Percentiles rank a stretch among this genome's conserved stretches.
Conservation (phyloP, 1,140 invertebrate genomes). For the Sesamia nonagrioides region DNA sequence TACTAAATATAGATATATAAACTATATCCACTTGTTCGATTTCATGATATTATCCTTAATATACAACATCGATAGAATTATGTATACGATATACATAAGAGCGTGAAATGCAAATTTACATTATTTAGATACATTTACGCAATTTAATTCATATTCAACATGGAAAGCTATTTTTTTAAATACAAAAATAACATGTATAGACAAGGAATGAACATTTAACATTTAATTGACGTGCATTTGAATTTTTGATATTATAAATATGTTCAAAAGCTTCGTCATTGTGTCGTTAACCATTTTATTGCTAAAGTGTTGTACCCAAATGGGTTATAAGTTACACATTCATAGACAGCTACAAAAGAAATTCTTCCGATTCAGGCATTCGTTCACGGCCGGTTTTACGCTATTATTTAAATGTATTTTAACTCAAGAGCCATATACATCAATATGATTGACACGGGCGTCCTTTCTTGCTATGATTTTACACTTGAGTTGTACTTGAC, state of each 20-base stretch:
- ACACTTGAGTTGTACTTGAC: no score
- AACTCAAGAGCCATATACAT: not conserved
- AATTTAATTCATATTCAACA: slow-evolving; percentile 44
- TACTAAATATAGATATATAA: slow-evolving; percentile 57
- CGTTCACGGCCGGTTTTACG: not conserved
- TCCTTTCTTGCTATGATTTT: no score
- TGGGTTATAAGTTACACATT: not conserved
- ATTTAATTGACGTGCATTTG: slow-evolving; percentile 45
- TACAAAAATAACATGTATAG: slow-evolving; percentile 46
- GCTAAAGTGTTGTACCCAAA: slow-evolving; percentile 10
- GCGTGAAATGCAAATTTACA: slow-evolving; percentile 75
- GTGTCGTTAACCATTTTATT: slow-evolving; percentile 22
- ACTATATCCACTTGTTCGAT: slow-evolving; percentile 63
- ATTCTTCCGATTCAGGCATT: not conserved
- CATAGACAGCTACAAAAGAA: slow-evolving; percentile 5
- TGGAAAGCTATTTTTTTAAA: slow-evolving; percentile 41
- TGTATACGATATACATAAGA: slow-evolving; percentile 63
- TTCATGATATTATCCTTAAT: slow-evolving; percentile 75
- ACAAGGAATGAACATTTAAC: slow-evolving; percentile 48
- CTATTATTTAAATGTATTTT: not conserved
- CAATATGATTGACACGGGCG: not conserved
- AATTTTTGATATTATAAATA: slow-evolving; percentile 28
- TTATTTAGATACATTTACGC: slow-evolving; percentile 58
- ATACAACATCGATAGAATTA: slow-evolving; percentile 75
- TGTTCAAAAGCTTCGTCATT: slow-evolving; percentile 40